A percentile compares a stretch with the other conserved stretches of the same genome.
Evolutionary conservation across 23 tunicate genomes (phyloP).

Genomic region (Styela clava): DNA sequence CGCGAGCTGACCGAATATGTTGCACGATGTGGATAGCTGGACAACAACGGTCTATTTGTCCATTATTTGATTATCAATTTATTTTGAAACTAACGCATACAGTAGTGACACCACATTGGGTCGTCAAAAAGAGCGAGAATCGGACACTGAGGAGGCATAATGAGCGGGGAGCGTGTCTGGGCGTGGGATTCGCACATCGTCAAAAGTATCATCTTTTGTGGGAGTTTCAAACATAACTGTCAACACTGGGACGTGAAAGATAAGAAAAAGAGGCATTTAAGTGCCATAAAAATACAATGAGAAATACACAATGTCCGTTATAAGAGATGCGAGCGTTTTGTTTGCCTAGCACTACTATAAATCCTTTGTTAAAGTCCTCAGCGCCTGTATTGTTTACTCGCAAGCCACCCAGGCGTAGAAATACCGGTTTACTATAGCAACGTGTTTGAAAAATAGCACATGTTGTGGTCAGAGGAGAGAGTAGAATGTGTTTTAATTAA

Average conservation of each 20-base stretch:
- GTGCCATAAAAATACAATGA: neutral
- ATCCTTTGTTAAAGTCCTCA: neutral
- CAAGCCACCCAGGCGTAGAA: conserved; percentile 2
- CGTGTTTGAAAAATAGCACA: conserved; percentile 7
- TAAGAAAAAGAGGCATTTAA: neutral
- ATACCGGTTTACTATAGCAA: conserved; percentile 18
- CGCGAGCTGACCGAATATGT: too few species aligned
- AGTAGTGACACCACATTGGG: too few species aligned
- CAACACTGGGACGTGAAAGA: neutral
- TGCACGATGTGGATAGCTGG: too few species aligned
- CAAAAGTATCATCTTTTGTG: neutral
- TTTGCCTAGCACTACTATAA: neutral
- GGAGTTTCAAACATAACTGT: neutral
- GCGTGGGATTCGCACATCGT: neutral
- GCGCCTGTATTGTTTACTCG: neutral
- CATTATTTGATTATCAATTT: too few species aligned
- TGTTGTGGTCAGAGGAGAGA: neutral
- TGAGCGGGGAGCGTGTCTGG: neutral
- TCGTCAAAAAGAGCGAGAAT: too few species aligned
- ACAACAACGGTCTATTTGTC: too few species aligned
- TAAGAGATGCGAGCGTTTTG: conserved; percentile 6
- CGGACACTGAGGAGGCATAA: neutral
- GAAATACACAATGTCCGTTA: conserved; percentile 13
- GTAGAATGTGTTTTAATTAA: neutral
- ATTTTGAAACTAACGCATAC: too few species aligned